Evolutionary conservation across 2,113 vertebrate genomes (phyloP), one percentile per base, ranked within the genome.

Genomic region (Setophaga kirtlandii): DNA sequence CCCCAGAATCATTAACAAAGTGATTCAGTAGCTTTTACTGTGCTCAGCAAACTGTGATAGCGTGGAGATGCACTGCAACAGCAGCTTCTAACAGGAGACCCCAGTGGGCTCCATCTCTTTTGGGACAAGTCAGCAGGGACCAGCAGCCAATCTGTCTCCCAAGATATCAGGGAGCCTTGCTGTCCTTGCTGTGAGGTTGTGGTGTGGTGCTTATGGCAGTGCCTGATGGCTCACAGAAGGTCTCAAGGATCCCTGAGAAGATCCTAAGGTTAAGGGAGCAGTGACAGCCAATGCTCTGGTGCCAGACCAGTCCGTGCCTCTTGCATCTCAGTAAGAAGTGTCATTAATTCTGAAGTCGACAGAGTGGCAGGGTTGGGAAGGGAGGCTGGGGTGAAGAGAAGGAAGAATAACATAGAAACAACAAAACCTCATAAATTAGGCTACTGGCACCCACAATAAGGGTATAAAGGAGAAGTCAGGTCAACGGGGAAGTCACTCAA

Each of bases 1-100:
- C 56, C 85, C 90, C 91, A 33, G 97, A 90, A 97, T 95, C 5
- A 6, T 90, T 97, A 97, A 97, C 18, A 0, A 97, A 96, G 92
- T 47, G 92, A 94, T 96, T 94, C 93, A 73, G 71, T 82, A 89
- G 95, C 91, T 94, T 94, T 94, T 71, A 79, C 97, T 93, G 88
- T 65, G 81, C 85, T 96, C 96, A 87, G 6, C 84, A 90, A 93
- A 90, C 41, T 41, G 83, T 53, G 92, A 79, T 11, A 42, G 33
- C 9, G 20, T 1, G 22, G 44, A 65, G 70, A 76, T 25, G 69
- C 71, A 42, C 47, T 9, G 3, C 13, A 86, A 41, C 86, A 74
- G 56, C 0, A 2, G 39, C 47, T 39, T 77, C 59, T 24, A 76
- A 77, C 0, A 0, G 65, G n/a, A 91, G 33, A 60, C 10, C 24